Evolutionary conservation across 2,797 vertebrate genomes (phyloP), one percentile per base, ranked within the genome.

Genomic region (Neosilurus hyrtlii): DNA sequence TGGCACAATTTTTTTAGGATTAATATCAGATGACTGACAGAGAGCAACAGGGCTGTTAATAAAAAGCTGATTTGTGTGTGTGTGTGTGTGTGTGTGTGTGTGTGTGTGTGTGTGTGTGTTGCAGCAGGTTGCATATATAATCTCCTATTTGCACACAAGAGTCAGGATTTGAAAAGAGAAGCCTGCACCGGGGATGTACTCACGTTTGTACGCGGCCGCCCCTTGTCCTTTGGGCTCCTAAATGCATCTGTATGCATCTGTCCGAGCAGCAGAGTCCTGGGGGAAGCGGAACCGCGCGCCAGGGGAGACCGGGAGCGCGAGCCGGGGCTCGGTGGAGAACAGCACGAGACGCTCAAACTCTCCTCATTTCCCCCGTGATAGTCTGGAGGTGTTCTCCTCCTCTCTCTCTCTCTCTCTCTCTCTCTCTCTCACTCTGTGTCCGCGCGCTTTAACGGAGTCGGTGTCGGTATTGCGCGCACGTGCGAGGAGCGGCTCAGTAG

Each of bases 241-340:
- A 99, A 98, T 98, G 96, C 98, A 99, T 99, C 97, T 99, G 98
- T 98, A 94, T 97, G 96, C 98, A 99, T 99, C 94, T 96, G 98
- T 96, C 97, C 97, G 91, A 93, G 95, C 96, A 96, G 96, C 96
- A 94, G 94, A 94, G 95, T 90, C 95, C 96, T 95, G 94, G 94
- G 92, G 95, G 96, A 98, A 97, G 93, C 94, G 80, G 95, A 96
- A 96, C 95, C 92, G 93, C 92, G 86, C 93, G 91, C 92, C 88
- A 89, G 91, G 90, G 89, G 91, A 94, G 90, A 92, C 89, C 91
- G 91, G 92, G 88, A 93, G 96, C 95, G 95, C 66, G 91, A 94
- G 92, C 94, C 91, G 91, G 87, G 91, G 93, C 92, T 92, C 90
- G 90, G 92, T 90, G 85, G 85, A 72, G 30, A 79, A 88, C 83